Base-by-base conservation (phyloP, 92 coral and sea anemone species). In the Micromussa lordhowensis region DNA sequence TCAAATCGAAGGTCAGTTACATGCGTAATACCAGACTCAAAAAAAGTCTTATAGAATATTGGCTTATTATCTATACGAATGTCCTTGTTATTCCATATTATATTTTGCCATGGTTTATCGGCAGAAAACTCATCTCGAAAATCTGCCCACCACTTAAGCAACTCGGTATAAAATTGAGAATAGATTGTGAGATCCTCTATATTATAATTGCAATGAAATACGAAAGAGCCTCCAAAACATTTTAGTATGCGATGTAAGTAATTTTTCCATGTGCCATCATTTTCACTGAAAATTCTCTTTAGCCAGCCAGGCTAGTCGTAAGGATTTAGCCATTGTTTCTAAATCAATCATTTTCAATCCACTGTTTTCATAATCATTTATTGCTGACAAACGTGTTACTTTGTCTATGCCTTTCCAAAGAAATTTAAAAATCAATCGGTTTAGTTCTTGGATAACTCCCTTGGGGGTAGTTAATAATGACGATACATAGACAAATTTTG, bases 281-380 rank as follows among this genome's bases (percentile, higher is more conserved):
- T 53, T 9, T 78, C 82, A 3, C 38, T 12, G n/a, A 78, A 78
- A 51, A 55, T n/a, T 53, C 68, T 53, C 14, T 53, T 78, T 12
- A 78, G 68, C 82, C 82, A 78, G 68, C n/a, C n/a, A n/a, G n/a
- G 82, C 38, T 51, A 78, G 68, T 54, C 82, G 3, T 78, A 51
- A 51, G 1, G 82, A 51, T 78, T 78, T 53, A 22, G 26, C 21
- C 82, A 78, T 78, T 2, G 40, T 78, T 78, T 53, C 82, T 1
- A 78, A n/a, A n/a, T n/a, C n/a, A n/a, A n/a, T n/a, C n/a, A n/a
- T n/a, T n/a, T n/a, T n/a, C n/a, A n/a, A n/a, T 3, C 53, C 53
- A 48, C 53, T 10, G 4, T 48, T 48, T 48, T 48, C 5, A 48
- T 48, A 48, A 10, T 48, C 53, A 48, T 48, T 48, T n/a, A n/a